Percentiles rank a stretch among this genome's conserved stretches.
Conservation (phyloP, 1,140 invertebrate species). For the Heliconius eleuchia region DNA sequence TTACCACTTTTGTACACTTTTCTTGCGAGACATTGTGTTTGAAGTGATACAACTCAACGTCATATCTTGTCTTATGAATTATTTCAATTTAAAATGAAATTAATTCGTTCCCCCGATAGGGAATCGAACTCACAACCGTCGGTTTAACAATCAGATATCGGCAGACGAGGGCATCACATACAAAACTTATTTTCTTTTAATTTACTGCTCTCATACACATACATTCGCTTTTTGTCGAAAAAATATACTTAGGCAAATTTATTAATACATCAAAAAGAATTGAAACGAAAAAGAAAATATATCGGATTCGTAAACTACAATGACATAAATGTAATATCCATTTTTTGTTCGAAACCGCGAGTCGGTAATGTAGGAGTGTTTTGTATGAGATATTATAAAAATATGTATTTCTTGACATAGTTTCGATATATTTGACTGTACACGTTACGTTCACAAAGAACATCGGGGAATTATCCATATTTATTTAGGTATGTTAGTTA, state of each 20-base stretch:
- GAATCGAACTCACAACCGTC: too few relatives aligned
- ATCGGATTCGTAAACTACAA: conserved; percentile 29
- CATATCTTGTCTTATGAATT: too few relatives aligned
- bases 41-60: neutral
- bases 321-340: conserved; percentile 28
- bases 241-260: neutral
- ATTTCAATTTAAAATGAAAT: too few relatives aligned
- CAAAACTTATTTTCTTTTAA: too few relatives aligned
- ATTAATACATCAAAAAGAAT: neutral
- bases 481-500: too few relatives aligned
- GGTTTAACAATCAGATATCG: too few relatives aligned
- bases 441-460: too few relatives aligned
- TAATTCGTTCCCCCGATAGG: too few relatives aligned
- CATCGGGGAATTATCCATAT: too few relatives aligned
- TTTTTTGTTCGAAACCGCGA: conserved; percentile 12
- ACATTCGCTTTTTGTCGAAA: neutral
- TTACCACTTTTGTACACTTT: too few relatives aligned
- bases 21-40: neutral
- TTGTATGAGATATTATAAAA: neutral
- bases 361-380: neutral
- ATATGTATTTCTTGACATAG: neutral
- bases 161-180: too few relatives aligned
- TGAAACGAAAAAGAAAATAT: conserved; percentile 6
- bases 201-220: neutral
- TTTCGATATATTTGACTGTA: neutral